Conservation (phyloP, 2,797 vertebrate species). For the Takifugu ocellatus region DNA sequence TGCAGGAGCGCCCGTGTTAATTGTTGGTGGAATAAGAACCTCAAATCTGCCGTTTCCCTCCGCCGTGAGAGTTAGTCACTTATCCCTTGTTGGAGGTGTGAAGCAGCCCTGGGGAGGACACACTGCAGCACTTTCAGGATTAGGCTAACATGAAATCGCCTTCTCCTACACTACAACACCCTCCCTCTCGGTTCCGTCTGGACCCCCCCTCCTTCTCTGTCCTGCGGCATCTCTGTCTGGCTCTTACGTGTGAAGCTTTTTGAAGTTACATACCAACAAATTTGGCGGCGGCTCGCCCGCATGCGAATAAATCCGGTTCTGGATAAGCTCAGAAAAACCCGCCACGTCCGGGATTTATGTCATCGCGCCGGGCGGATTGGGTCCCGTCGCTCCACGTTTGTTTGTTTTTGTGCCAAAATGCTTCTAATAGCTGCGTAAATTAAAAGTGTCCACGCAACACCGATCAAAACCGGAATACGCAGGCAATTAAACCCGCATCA, state of each 20-base stretch:
- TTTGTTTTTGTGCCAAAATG: background rate
- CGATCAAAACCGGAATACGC: slow-evolving; percentile 26
- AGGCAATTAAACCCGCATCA: slow-evolving; percentile 32
- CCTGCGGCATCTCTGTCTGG: slow-evolving; percentile 10
- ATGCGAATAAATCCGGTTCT: background rate
- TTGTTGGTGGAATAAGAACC: slow-evolving; percentile 51
- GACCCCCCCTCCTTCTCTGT: slow-evolving; percentile 22
- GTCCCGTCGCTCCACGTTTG: background rate
- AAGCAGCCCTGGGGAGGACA: slow-evolving; percentile 48
- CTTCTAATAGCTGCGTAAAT: slow-evolving; percentile 14
- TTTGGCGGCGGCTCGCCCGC: background rate
- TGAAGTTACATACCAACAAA: slow-evolving; percentile 4
- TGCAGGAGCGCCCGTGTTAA: slow-evolving; percentile 54
- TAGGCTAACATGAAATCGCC: slow-evolving; percentile 58
- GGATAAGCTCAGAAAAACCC: background rate
- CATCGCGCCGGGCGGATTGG: background rate
- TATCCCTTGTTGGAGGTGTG: slow-evolving; percentile 58
- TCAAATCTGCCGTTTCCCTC: slow-evolving; percentile 35
- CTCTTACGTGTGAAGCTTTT: slow-evolving; percentile 14
- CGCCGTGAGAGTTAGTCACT: slow-evolving; percentile 39
- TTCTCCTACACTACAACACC: slow-evolving; percentile 45
- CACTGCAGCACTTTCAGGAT: slow-evolving; percentile 50
- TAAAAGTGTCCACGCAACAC: slow-evolving; percentile 1
- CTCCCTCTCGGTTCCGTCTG: slow-evolving; percentile 14
- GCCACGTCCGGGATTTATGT: too few species aligned